These are phyloP conservation scores for Tetragonisca angustula DNA, from an alignment of 2,888 invertebrate genomes.

Conservation along the genomic window DNA sequence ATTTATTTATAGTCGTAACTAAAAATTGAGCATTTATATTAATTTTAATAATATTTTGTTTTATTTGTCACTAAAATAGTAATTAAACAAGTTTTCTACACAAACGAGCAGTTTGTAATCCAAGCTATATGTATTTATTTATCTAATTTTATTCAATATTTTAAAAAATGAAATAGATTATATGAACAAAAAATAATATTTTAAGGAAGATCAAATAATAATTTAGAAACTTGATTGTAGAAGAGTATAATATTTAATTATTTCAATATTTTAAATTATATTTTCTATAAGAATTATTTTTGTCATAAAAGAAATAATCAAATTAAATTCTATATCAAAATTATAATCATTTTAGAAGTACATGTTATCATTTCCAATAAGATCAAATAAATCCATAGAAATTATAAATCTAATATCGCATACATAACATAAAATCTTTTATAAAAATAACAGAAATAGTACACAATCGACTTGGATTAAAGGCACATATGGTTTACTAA, in stretches of 20 bases:
- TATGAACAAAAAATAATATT: constrained; percentile 30
- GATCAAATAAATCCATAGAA: constrained; percentile 18
- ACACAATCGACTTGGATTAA: constrained; percentile 61
- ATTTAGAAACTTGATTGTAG: constrained; percentile 21
- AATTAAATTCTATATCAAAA: constrained; percentile 10
- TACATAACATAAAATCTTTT: constrained; percentile 17
- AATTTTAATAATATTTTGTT: constrained; percentile 1
- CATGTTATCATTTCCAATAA: not conserved
- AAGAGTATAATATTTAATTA: constrained; percentile 33
- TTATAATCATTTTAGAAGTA: not conserved
- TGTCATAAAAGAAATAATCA: not conserved
- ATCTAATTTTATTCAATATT: constrained; percentile 22
- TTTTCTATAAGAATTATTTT: constrained; percentile 3
- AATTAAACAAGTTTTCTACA: constrained; percentile 26
- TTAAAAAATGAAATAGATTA: constrained; percentile 22
- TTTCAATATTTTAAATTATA: constrained; percentile 36
- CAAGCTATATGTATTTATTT: constrained; percentile 29
- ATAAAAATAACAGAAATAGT: constrained; percentile 35
- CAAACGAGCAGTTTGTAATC: constrained; percentile 22
- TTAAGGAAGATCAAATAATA: constrained; percentile 48
- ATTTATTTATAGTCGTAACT: constrained; percentile 26
- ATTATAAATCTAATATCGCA: constrained; percentile 17
- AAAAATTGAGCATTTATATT: constrained; percentile 24
- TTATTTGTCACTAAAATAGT: constrained; percentile 16
- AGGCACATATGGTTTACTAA: constrained; percentile 71